Evolutionary conservation across 1,140 invertebrate genomes (phyloP).

Genomic region (Homalodisca vitripennis): DNA sequence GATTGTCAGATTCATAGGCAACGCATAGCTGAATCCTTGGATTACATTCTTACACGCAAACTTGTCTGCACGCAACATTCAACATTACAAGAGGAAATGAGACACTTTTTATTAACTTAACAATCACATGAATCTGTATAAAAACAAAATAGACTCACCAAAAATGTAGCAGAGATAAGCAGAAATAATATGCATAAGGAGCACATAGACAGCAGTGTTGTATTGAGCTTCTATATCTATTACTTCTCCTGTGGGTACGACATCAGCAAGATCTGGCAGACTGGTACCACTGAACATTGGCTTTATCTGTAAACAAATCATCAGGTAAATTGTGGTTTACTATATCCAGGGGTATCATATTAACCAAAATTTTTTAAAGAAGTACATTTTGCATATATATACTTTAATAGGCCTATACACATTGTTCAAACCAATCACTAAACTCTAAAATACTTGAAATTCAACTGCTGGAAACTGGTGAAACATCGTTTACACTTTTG

Average conservation of each 20-base stretch:
- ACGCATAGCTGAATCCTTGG: slow-evolving; percentile 94
- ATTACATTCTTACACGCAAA: slow-evolving; percentile 96
- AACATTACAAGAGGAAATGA: slow-evolving; percentile 89
- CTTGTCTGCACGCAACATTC: slow-evolving; percentile 67
- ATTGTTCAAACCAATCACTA: no score
- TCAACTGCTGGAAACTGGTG: no score
- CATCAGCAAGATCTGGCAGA: slow-evolving; percentile 71
- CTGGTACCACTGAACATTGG: slow-evolving; percentile 48
- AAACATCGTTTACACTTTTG: no score
- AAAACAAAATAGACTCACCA: no score
- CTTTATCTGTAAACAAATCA: slow-evolving; percentile 53
- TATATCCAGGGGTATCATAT: no score
- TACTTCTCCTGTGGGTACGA: slow-evolving; percentile 68
- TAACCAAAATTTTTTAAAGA: no score
- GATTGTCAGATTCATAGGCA: slow-evolving; percentile 89
- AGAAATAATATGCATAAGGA: slow-evolving; percentile 78
- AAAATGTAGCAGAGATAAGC: slow-evolving; percentile 89
- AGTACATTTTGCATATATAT: no score
- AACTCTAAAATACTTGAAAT: no score
- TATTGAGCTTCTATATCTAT: slow-evolving; percentile 65
- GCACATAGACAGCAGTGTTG: slow-evolving; percentile 73
- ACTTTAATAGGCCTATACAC: no score
- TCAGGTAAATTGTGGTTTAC: no score
- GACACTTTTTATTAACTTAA: no score
- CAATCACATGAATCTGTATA: no score